phyloP scores from a whole-genome alignment of 2,797 vertebrate genomes.

The Lacerta viridis region DNA sequence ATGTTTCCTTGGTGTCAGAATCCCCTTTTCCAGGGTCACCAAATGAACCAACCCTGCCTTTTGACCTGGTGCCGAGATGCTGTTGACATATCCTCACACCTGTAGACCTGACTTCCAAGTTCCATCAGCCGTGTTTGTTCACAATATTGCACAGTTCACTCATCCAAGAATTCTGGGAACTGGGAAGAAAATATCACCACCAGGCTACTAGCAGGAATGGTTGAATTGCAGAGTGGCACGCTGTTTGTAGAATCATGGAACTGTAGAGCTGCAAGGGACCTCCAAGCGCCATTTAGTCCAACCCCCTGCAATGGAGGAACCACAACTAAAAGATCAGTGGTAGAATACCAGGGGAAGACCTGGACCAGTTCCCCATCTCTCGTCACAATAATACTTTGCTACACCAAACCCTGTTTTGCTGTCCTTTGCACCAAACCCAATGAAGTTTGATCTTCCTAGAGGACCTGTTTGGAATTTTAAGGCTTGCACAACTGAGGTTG shows the following conservation, averaged over 20 bases:
- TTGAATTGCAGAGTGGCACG: neutral
- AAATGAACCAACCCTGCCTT: neutral
- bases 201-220: neutral
- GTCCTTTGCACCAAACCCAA: neutral
- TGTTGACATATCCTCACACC: neutral
- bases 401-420: neutral
- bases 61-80: neutral
- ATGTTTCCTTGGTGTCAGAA: neutral
- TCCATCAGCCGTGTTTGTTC: neutral
- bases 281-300: too few relatives aligned
- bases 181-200: neutral
- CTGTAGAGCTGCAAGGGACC: too few relatives aligned
- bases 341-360: neutral
- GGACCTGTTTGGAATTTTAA: neutral
- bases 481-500: neutral
- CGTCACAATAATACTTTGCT: neutral
- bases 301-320: neutral
- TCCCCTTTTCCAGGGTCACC: neutral
- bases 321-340: neutral
- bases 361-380: neutral
- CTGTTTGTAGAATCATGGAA: too few relatives aligned
- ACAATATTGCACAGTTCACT: neutral
- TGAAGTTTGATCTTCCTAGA: conserved; percentile 3
- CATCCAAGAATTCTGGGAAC: too few relatives aligned
- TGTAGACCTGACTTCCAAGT: neutral